Percentiles rank a stretch among this genome's conserved stretches.
phyloP scores from a whole-genome alignment of 2,797 vertebrate genomes.

The Coregonus suidteri region DNA sequence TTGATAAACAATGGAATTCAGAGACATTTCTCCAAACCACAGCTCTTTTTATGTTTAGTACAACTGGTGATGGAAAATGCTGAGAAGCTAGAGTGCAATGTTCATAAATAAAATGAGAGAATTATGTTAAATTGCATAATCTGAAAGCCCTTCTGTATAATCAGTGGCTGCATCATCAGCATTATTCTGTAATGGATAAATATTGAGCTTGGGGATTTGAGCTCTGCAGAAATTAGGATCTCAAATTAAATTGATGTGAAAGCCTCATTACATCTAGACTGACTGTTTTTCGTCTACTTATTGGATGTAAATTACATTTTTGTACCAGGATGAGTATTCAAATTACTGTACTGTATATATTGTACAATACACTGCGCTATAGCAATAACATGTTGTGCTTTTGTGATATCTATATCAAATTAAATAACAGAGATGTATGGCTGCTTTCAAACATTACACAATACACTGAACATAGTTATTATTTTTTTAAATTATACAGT shows the following conservation, averaged over 20 bases:
- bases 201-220: background rate
- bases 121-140: background rate
- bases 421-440: too few relatives aligned
- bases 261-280: background rate
- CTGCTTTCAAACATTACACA: too few relatives aligned
- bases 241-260: background rate
- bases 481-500: too few relatives aligned
- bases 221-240: background rate
- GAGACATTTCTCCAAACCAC: background rate
- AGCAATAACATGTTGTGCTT: background rate
- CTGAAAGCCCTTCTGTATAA: background rate
- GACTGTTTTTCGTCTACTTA: background rate
- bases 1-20: background rate
- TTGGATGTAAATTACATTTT: background rate
- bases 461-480: too few relatives aligned
- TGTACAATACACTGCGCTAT: background rate
- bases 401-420: too few relatives aligned
- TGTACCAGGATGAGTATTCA: background rate
- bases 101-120: background rate
- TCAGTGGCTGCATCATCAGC: background rate
- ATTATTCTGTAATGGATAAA: background rate
- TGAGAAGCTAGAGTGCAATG: background rate
- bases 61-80: background rate
- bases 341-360: background rate
- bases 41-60: background rate